Percentiles rank a stretch among this genome's conserved stretches.
These are phyloP conservation scores for Actinia tenebrosa DNA, from an alignment of 64 coral and sea anemone genomes.

Conservation along the genomic window DNA sequence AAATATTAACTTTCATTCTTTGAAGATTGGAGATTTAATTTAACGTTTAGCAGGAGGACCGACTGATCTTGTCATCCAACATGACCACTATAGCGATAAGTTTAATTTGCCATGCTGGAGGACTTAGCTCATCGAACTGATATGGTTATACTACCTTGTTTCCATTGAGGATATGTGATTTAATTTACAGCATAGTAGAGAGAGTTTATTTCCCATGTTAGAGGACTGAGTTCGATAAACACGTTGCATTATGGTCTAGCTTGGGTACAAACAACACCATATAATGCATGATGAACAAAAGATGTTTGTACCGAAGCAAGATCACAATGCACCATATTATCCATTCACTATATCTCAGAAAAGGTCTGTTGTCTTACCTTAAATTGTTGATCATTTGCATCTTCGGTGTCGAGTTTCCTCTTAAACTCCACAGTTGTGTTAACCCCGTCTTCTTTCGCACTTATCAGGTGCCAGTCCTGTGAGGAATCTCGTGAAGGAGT, in stretches of 20 bases:
- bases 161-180: no score
- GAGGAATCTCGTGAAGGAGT: neutral
- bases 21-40: neutral
- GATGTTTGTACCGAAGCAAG: no score
- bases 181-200: no score
- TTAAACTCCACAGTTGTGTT: slow-evolving; percentile 20
- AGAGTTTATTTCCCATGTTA: no score
- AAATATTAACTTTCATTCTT: neutral
- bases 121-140: neutral
- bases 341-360: no score
- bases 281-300: no score
- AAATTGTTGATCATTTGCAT: neutral
- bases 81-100: neutral
- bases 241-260: no score
- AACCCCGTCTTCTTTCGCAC: neutral
- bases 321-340: no score
- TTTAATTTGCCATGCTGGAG: neutral
- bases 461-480: neutral
- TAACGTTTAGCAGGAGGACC: neutral
- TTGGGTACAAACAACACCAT: no score
- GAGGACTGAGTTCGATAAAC: no score
- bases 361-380: neutral
- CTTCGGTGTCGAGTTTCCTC: neutral
- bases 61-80: neutral
- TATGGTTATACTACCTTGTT: neutral